Evolutionary conservation across 2,797 vertebrate species (phyloP).

Genomic region (Acomys russatus): DNA sequence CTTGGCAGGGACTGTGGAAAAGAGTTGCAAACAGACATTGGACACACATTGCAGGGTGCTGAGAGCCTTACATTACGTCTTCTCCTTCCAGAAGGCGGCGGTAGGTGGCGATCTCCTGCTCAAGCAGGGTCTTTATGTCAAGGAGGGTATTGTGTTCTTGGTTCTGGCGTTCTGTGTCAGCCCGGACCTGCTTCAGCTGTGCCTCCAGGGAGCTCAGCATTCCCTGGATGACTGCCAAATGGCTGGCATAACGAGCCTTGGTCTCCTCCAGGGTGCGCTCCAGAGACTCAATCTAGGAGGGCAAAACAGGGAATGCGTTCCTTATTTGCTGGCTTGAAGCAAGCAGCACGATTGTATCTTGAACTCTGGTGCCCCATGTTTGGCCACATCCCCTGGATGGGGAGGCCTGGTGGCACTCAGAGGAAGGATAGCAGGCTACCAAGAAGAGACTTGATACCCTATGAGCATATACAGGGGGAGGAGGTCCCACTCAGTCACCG

Average conservation of each 20-base stretch:
- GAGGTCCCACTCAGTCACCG: too few relatives aligned
- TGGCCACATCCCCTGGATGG: too few relatives aligned
- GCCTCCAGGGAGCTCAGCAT: slow-evolving; percentile 78
- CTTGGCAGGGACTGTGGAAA: neutral
- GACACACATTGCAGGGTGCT: neutral
- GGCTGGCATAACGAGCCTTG: slow-evolving; percentile 82
- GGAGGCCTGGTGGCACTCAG: too few relatives aligned
- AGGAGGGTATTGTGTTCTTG: slow-evolving; percentile 83
- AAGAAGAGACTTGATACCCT: too few relatives aligned
- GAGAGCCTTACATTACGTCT: slow-evolving; percentile 83
- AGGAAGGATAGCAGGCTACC: too few relatives aligned
- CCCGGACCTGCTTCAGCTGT: slow-evolving; percentile 85
- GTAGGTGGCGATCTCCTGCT: slow-evolving; percentile 89
- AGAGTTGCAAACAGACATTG: neutral
- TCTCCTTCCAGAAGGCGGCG: slow-evolving; percentile 89
- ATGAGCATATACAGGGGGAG: too few relatives aligned
- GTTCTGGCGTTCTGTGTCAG: slow-evolving; percentile 83
- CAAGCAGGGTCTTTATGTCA: slow-evolving; percentile 87
- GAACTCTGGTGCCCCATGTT: too few relatives aligned
- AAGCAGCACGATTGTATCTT: neutral
- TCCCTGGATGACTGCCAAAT: slow-evolving; percentile 84
- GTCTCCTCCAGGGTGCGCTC: slow-evolving; percentile 84
- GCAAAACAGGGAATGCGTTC: neutral
- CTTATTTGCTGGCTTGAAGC: neutral
- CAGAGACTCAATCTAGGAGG: slow-evolving; percentile 82